Evolutionary conservation across 2,797 vertebrate genomes (phyloP).

Genomic region (Lutjanus argentimaculatus): DNA sequence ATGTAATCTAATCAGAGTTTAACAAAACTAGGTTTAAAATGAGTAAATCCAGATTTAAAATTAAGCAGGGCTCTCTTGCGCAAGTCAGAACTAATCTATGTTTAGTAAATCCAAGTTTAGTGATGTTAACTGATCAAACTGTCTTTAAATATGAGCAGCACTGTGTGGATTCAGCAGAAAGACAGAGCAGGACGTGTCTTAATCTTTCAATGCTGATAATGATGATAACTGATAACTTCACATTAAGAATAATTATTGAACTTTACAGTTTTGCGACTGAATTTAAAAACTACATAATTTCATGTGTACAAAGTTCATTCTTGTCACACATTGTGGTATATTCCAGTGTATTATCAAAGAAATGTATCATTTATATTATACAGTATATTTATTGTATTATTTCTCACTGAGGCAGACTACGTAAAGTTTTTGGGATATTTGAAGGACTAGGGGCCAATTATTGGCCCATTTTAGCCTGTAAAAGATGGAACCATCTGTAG

Average conservation of each 20-base stretch:
- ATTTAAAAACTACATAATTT: not conserved
- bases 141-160: not conserved
- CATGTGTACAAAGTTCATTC: not conserved
- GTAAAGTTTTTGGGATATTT: slow-evolving; percentile 5
- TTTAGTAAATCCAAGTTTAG: too few species aligned
- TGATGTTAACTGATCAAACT: not conserved
- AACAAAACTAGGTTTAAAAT: too few species aligned
- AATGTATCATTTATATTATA: not conserved
- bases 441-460: slow-evolving; percentile 11
- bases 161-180: not conserved
- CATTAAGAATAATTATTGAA: not conserved
- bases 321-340: too few species aligned
- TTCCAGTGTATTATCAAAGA: not conserved
- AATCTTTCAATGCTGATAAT: slow-evolving; percentile 3
- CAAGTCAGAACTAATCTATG: too few species aligned
- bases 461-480: slow-evolving; percentile 7
- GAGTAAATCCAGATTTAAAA: too few species aligned
- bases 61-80: too few species aligned
- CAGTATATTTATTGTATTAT: not conserved
- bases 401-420: not conserved
- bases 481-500: slow-evolving; percentile 32
- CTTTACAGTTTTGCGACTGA: not conserved
- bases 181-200: not conserved
- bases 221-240: not conserved
- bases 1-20: too few species aligned